Base-by-base conservation (phyloP, 1,140 invertebrate genomes). In the Drosophila lowei region DNA sequence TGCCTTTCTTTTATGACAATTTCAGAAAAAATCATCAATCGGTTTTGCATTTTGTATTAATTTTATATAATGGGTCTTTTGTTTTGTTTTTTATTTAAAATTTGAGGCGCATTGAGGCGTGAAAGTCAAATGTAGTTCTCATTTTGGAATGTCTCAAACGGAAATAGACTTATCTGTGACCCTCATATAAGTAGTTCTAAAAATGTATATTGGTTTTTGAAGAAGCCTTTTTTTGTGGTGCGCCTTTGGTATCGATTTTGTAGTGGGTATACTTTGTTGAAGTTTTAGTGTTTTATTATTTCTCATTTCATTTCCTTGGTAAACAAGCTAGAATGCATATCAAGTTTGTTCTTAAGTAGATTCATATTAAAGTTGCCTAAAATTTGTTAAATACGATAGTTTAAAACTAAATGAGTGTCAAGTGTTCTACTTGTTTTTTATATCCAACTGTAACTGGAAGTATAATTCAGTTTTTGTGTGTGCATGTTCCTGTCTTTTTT, bases 251-350 rank as follows among this genome's bases (percentile, higher is more conserved):
- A 49, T 65, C 6, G 34, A 38, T 62, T 65, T 42, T 28, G 46
- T 38, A 34, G 30, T 3, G 67, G 46, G 43, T 64, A 65, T 74
- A 47, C 48, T 59, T 63, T 63, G 13, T 41, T 63, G 13, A 16
- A n/a, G 42, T 63, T 54, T 64, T 34, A 18, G 16, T 59, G 46
- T 59, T 47, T 49, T 38, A 2, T 6, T 49, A 50, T 63, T 56
- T 77, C 70, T 67, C 41, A 42, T 72, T 85, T 79, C 50, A 64
- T 66, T 73, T 78, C 23, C 60, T 47, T 76, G 64, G 59, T 65
- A 88, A 79, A 88, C 78, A 83, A 86, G 83, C 83, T 76, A 72
- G 78, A 88, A 72, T 86, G 66, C 76, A 72, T 88, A 66, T 83
- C 74, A 77, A 76, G 53, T 66, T 88, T 67, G 49, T 76, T 88